Percentiles rank a stretch among this genome's conserved stretches.
phyloP scores from a whole-genome alignment of 2,888 invertebrate species.

The Sepiola atlantica region DNA sequence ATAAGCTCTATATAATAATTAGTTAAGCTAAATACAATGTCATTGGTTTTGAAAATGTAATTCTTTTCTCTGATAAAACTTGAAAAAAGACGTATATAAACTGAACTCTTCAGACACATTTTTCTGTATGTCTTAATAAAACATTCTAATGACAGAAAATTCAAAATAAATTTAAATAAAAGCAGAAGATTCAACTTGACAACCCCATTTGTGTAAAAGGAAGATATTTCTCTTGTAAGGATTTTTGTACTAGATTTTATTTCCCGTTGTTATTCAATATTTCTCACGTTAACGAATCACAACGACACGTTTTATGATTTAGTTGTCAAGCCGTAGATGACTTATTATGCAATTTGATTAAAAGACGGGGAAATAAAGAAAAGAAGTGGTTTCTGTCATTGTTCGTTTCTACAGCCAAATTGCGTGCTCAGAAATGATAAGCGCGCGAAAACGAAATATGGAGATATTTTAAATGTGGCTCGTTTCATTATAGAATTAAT shows the following conservation, averaged over 20 bases:
- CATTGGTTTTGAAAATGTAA: too few species aligned
- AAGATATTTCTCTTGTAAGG: not conserved
- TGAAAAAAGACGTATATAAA: too few species aligned
- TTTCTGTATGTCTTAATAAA: not conserved
- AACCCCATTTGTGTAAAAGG: not conserved
- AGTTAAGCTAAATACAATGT: too few species aligned
- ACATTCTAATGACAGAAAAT: not conserved
- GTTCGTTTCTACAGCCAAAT: not conserved
- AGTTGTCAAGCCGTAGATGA: too few species aligned
- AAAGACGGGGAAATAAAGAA: not conserved
- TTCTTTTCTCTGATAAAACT: too few species aligned
- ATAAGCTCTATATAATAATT: too few species aligned
- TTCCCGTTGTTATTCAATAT: not conserved
- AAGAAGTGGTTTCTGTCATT: not conserved
- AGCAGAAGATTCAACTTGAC: not conserved
- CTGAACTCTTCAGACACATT: too few species aligned
- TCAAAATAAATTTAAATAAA: not conserved
- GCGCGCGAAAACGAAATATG: not conserved
- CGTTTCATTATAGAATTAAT: not conserved
- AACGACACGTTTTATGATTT: not conserved
- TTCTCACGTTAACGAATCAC: not conserved
- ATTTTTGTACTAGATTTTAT: not conserved
- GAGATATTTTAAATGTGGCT: not conserved
- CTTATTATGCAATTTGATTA: not conserved
- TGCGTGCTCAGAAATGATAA: not conserved